Conservation (phyloP, 2,113 vertebrate genomes). For the Anguilla rostrata region DNA sequence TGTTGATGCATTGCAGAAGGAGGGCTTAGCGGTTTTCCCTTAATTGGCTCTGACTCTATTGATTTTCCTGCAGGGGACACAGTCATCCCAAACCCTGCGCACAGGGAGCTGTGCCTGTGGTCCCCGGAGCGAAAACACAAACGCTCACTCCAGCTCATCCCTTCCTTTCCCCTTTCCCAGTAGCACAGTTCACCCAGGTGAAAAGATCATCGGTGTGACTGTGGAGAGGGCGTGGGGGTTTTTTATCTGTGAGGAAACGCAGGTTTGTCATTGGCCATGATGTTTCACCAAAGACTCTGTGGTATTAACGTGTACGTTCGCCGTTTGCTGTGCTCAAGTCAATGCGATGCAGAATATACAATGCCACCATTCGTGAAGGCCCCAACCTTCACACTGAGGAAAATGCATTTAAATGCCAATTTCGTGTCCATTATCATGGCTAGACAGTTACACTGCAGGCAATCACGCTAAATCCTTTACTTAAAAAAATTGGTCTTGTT, state of each 20-base stretch:
- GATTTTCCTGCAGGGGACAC: conserved; percentile 56
- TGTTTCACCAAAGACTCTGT: no score
- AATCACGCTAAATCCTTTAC: no score
- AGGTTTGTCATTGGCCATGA: no score
- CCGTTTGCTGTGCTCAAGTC: neutral
- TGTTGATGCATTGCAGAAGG: conserved; percentile 53
- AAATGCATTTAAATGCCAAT: neutral
- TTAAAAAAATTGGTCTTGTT: neutral
- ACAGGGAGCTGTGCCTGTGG: conserved; percentile 28
- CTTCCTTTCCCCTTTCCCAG: neutral
- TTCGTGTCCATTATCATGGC: neutral
- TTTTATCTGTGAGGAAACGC: neutral
- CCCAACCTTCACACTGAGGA: neutral
- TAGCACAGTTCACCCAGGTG: neutral
- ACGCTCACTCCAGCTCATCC: neutral
- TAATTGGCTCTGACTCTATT: conserved; percentile 64
- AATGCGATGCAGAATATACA: neutral
- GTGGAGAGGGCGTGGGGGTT: no score
- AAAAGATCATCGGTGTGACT: neutral
- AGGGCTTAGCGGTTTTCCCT: conserved; percentile 58
- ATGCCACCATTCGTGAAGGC: neutral
- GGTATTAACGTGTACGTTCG: neutral
- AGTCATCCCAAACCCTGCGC: conserved; percentile 43
- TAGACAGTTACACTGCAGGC: neutral
- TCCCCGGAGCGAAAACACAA: conserved; percentile 10